These are phyloP conservation scores for Synergus gifuensis DNA, from an alignment of 2,888 invertebrate genomes.

Conservation along the genomic window DNA sequence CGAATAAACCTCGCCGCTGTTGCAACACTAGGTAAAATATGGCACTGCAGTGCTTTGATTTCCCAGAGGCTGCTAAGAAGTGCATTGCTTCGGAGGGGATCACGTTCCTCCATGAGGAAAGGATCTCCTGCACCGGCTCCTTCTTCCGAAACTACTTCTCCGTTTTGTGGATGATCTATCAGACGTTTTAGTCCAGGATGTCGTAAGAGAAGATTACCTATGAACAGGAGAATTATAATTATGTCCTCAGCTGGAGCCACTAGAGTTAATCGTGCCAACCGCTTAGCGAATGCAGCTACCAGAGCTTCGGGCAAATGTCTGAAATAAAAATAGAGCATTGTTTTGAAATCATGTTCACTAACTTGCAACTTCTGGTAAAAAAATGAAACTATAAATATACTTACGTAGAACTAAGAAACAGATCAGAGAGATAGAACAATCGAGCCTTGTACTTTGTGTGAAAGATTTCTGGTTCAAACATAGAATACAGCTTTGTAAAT, in stretches of 20 bases:
- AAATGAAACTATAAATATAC: conserved; percentile 68
- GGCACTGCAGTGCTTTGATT: conserved; percentile 87
- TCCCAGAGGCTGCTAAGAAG: conserved; percentile 96
- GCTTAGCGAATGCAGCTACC: conserved; percentile 96
- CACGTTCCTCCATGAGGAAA: conserved; percentile 89
- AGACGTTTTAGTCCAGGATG: conserved; percentile 90
- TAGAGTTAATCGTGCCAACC: conserved; percentile 89
- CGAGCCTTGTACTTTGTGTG: conserved; percentile 93
- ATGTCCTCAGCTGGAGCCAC: conserved; percentile 90
- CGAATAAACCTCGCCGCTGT: conserved; percentile 86
- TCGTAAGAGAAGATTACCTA: conserved; percentile 90
- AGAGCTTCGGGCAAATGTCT: conserved; percentile 94
- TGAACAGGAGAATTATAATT: conserved; percentile 87
- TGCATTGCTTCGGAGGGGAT: conserved; percentile 89
- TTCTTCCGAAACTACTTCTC: conserved; percentile 69
- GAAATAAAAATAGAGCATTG: conserved; percentile 56
- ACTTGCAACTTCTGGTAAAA: conserved; percentile 1
- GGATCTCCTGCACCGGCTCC: conserved; percentile 83
- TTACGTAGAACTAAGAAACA: conserved; percentile 95
- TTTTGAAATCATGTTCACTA: background rate
- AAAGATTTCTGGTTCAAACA: conserved; percentile 95
- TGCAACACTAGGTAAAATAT: conserved; percentile 86
- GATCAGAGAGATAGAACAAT: conserved; percentile 92
- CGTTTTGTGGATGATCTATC: conserved; percentile 79
- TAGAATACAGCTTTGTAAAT: conserved; percentile 95